Conservation (phyloP, 64 coral and sea anemone genomes). For the Stichodactyla mertensii region DNA sequence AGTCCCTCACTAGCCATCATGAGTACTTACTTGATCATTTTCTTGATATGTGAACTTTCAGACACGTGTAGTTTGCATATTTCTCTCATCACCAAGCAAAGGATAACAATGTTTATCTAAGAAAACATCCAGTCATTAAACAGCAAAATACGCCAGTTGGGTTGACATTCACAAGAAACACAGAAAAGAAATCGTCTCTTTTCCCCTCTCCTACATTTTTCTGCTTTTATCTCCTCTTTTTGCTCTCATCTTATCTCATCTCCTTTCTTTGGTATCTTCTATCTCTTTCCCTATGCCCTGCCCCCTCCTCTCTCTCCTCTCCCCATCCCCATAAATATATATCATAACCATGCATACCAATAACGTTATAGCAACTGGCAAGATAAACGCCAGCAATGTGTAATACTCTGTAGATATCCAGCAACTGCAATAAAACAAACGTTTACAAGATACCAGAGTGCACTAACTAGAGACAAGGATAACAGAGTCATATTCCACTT, state of each 20-base stretch:
- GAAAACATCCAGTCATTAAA: neutral
- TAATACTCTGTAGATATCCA: constrained; percentile 68
- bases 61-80: constrained; percentile 61
- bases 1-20: too few species aligned
- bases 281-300: too few species aligned
- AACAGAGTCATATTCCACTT: too few species aligned
- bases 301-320: neutral
- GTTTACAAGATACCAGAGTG: neutral
- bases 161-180: too few species aligned
- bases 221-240: too few species aligned
- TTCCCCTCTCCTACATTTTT: neutral
- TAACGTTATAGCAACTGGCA: constrained; percentile 51
- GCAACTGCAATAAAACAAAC: constrained; percentile 37
- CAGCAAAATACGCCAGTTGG: neutral
- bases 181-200: too few species aligned
- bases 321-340: neutral
- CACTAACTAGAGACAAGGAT: too few species aligned
- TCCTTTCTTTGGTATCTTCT: too few species aligned
- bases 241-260: neutral
- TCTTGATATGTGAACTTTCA: constrained; percentile 42
- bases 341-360: constrained; percentile 30
- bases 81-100: constrained; percentile 58
- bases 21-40: constrained; percentile 41
- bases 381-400: constrained; percentile 60
- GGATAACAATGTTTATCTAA: constrained; percentile 59